Evolutionary conservation across 2,888 invertebrate genomes (phyloP).

Genomic region (Eretmocerus hayati): DNA sequence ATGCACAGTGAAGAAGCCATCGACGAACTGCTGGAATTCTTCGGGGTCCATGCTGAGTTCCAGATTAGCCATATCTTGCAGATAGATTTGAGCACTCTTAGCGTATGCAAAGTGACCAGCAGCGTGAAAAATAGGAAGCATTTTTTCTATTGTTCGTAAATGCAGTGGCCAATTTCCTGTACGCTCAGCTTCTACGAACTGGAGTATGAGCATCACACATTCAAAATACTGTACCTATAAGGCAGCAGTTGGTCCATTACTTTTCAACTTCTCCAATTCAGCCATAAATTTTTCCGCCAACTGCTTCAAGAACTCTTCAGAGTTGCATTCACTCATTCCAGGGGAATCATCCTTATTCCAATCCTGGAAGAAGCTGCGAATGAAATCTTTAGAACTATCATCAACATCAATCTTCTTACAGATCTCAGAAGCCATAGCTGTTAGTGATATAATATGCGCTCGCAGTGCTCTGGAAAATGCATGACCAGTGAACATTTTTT

Average conservation of each 20-base stretch:
- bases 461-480: too few species aligned
- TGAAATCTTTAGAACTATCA: too few species aligned
- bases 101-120: conserved; percentile 33
- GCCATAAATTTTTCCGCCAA: too few species aligned
- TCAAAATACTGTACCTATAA: conserved; percentile 3
- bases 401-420: too few species aligned
- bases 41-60: conserved; percentile 14
- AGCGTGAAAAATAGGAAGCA: conserved; percentile 30
- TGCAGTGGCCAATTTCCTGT: conserved; percentile 3
- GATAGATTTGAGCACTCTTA: conserved; percentile 30
- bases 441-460: conserved; percentile 2
- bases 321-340: too few species aligned
- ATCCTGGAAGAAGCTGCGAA: neutral
- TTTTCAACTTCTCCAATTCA: too few species aligned
- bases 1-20: conserved; percentile 22
- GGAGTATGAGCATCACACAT: neutral
- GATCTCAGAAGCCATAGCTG: too few species aligned
- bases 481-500: too few species aligned
- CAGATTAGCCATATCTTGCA: conserved; percentile 30
- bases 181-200: conserved; percentile 2
- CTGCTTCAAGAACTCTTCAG: too few species aligned
- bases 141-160: conserved; percentile 13
- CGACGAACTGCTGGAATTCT: conserved; percentile 19
- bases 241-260: neutral
- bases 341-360: too few species aligned